Conservation (phyloP, 1,140 invertebrate species). For the Drosophila teissieri region DNA sequence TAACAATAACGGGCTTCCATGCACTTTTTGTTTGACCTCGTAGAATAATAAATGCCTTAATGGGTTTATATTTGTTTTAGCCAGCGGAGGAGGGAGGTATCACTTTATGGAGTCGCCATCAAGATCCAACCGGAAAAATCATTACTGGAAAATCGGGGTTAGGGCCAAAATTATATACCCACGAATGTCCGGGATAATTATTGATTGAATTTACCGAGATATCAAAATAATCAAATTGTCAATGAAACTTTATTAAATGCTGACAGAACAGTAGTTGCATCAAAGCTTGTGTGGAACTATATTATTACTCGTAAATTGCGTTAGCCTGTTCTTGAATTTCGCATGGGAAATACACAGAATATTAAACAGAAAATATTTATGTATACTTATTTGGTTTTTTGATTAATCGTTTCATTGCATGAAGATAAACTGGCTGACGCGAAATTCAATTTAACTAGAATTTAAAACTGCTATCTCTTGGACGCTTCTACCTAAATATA, state of each 20-base stretch:
- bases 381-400: background rate
- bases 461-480: background rate
- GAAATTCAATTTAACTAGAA: background rate
- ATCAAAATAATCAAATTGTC: constrained; percentile 32
- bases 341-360: background rate
- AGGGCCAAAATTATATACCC: constrained; percentile 6
- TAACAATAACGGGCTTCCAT: constrained; percentile 70
- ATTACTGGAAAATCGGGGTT: constrained; percentile 10
- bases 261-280: constrained; percentile 14
- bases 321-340: constrained; percentile 10
- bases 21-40: constrained; percentile 3
- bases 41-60: constrained; percentile 57
- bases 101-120: constrained; percentile 14
- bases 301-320: constrained; percentile 17
- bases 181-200: constrained; percentile 16
- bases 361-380: background rate
- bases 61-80: constrained; percentile 42
- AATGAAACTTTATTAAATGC: constrained; percentile 21
- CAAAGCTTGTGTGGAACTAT: constrained; percentile 1
- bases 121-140: constrained; percentile 11
- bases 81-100: background rate
- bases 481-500: too few relatives aligned
- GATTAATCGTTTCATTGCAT: background rate
- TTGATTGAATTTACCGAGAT: constrained; percentile 41
- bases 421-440: background rate